These are phyloP conservation scores for Gymnothorax javanicus DNA, from an alignment of 2,797 vertebrate species.

Conservation along the genomic window DNA sequence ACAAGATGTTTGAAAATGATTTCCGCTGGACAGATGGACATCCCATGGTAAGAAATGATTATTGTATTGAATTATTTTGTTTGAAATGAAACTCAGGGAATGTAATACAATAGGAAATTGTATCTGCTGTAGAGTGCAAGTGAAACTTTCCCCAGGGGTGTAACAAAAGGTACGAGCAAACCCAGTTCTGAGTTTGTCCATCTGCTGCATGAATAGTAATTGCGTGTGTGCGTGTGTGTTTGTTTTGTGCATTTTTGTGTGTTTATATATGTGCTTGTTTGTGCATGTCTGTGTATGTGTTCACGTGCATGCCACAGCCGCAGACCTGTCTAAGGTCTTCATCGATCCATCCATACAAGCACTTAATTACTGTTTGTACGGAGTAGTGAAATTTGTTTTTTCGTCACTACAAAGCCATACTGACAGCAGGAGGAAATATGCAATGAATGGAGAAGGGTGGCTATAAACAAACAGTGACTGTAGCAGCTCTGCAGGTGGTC, in stretches of 20 bases:
- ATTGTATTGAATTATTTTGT: background rate
- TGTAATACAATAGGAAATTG: background rate
- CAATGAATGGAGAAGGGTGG: background rate
- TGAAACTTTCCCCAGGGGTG: background rate
- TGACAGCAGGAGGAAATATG: background rate
- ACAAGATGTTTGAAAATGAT: constrained; percentile 95
- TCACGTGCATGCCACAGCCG: background rate
- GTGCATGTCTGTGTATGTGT: background rate
- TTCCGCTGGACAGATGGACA: constrained; percentile 94
- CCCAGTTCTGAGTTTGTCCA: background rate
- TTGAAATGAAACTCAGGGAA: background rate
- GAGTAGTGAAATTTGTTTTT: background rate
- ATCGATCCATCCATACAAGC: background rate
- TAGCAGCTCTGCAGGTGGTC: constrained; percentile 25
- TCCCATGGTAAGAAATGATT: constrained; percentile 77
- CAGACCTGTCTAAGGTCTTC: background rate
- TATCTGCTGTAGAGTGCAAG: background rate
- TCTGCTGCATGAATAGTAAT: background rate
- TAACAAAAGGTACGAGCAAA: background rate
- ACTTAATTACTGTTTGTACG: constrained; percentile 19
- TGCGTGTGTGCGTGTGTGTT: background rate
- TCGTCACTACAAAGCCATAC: constrained; percentile 15
- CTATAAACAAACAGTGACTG: background rate
- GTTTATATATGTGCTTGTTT: background rate
- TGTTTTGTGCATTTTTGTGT: background rate